These are phyloP conservation scores for Mastomys natalensis DNA, from an alignment of 2,113 vertebrate species.

Conservation along the genomic window DNA sequence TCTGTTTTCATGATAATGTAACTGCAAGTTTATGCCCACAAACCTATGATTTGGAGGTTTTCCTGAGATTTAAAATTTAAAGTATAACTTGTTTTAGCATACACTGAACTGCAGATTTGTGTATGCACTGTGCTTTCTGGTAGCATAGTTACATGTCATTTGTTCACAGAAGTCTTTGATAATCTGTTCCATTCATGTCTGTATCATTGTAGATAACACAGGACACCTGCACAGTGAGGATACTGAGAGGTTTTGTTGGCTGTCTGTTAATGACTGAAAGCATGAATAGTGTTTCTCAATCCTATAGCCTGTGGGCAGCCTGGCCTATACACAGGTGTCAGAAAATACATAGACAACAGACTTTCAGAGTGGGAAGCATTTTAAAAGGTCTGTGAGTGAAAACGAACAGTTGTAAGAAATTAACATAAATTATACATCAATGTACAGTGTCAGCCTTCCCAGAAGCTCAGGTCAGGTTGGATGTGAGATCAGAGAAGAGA, in stretches of 20 bases:
- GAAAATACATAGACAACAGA: background rate
- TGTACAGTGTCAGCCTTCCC: background rate
- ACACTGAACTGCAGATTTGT: too few species aligned
- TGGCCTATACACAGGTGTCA: background rate
- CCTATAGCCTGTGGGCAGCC: background rate
- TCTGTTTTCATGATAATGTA: too few species aligned
- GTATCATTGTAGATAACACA: background rate
- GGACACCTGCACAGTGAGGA: accelerated
- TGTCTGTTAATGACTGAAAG: background rate
- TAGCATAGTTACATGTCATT: too few species aligned
- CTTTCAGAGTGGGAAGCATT: background rate
- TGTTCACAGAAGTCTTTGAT: background rate
- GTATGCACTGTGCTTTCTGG: too few species aligned
- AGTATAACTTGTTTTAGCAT: too few species aligned
- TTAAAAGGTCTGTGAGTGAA: background rate
- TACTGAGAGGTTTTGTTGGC: background rate
- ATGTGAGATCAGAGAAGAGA: background rate
- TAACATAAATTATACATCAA: background rate
- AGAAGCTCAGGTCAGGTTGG: too few species aligned
- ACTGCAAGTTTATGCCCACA: too few species aligned
- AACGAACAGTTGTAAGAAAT: background rate
- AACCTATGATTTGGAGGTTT: too few species aligned
- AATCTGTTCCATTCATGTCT: background rate
- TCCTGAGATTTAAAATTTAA: too few species aligned
- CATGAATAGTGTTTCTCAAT: background rate